Evolutionary conservation across 2,888 invertebrate species (phyloP).

Genomic region (Agrilus biguttatus): DNA sequence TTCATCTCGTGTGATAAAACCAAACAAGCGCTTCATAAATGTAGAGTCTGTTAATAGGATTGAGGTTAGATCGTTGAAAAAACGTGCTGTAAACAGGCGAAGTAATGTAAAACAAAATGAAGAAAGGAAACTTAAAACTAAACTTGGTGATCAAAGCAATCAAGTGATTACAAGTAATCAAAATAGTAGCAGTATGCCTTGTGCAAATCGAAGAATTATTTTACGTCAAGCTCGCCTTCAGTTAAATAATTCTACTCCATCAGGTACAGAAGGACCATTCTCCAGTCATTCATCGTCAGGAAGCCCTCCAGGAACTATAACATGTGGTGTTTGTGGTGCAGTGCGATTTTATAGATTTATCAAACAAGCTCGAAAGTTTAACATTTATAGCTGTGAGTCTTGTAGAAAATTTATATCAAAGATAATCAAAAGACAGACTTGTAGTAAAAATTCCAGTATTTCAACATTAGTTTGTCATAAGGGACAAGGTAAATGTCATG

Average conservation of each 20-base stretch:
- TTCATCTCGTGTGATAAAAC: slow-evolving; percentile 76
- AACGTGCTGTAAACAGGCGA: slow-evolving; percentile 21
- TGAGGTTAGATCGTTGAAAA: slow-evolving; percentile 25
- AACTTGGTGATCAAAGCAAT: slow-evolving; percentile 29
- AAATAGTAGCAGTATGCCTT: slow-evolving; percentile 30
- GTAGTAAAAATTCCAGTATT: slow-evolving; percentile 39
- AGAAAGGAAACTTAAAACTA: slow-evolving; percentile 2
- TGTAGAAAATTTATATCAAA: slow-evolving; percentile 79
- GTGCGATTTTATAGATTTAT: slow-evolving; percentile 62
- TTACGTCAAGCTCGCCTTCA: slow-evolving; percentile 54
- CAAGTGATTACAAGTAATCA: slow-evolving; percentile 28
- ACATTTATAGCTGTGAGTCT: slow-evolving; percentile 71
- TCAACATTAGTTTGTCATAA: slow-evolving; percentile 50
- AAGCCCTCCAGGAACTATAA: slow-evolving; percentile 48
- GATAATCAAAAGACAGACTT: slow-evolving; percentile 54
- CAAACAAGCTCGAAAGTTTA: slow-evolving; percentile 69
- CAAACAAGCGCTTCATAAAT: slow-evolving; percentile 72
- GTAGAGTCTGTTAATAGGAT: slow-evolving; percentile 31
- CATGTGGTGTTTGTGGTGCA: slow-evolving; percentile 68
- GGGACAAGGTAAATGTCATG: slow-evolving; percentile 58
- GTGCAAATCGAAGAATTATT: slow-evolving; percentile 49
- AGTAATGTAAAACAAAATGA: slow-evolving; percentile 8
- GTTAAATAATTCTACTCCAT: slow-evolving; percentile 34
- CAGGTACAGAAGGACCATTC: slow-evolving; percentile 51
- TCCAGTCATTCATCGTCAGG: slow-evolving; percentile 32